Evolutionary conservation across 2,888 invertebrate genomes (phyloP), one percentile per base, ranked within the genome.

Genomic region (Megaustenia siamemsis): DNA sequence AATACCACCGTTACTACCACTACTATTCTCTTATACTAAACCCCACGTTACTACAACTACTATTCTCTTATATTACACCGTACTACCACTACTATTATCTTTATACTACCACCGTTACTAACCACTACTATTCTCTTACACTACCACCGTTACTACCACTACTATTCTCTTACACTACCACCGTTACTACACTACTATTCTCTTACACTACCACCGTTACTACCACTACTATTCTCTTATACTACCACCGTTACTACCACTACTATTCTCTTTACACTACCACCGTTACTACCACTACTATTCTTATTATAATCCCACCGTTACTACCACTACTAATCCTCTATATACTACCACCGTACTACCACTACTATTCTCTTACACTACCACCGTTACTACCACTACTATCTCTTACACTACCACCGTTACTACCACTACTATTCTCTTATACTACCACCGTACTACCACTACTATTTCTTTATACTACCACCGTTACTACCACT

Each of bases 261-360:
- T 77, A 60, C 77, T 77, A 60, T n/a, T n/a, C n/a, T n/a, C 77
- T n/a, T 60, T 60, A 35, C 60, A 77, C 35, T 60, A 77, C 77
- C 38, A 77, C 77, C 60, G 38, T 24, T 77, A 77, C 60, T 77
- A 60, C 60, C 60, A 60, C 56, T 77, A 77, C 76, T 77, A 60
- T 38, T 60, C 5, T n/a, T n/a, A n/a, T n/a, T 8, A n/a, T 28
- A 66, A n/a, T 66, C 1, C 66, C 32, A 28, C 32, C 32, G 15
- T 32, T 66, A 28, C 32, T 66, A 28, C 15, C 15, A 49, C 49
- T 49, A 10, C 15, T 15, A 10, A 15, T 49, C 10, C 49, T 10
- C 49, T 10, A 49, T 15, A 10, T 15, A 15, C 21, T 15, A 56
- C 56, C 10, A 15, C 56, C 21, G 4, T 56, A 56, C 56, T 56